Evolutionary conservation across 2,888 invertebrate species (phyloP).

Genomic region (Dasypolia templi): DNA sequence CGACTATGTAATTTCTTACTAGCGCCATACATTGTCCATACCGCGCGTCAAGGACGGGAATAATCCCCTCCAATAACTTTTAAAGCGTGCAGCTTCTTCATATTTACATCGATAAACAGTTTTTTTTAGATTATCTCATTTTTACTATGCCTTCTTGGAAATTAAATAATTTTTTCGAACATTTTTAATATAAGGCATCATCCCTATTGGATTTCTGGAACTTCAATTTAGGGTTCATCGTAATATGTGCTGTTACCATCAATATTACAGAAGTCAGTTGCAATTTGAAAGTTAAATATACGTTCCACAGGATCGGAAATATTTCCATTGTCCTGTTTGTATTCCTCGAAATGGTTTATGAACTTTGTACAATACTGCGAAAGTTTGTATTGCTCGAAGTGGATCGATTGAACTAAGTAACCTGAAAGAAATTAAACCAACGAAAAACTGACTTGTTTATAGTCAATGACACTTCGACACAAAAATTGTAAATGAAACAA

Average conservation of each 20-base stretch:
- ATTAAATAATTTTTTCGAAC: no score
- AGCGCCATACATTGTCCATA: no score
- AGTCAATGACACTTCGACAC: neutral
- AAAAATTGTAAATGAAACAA: neutral
- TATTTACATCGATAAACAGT: no score
- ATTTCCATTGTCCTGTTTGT: neutral
- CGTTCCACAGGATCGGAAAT: neutral
- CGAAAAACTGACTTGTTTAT: neutral
- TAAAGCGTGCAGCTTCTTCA: no score
- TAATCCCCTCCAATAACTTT: no score
- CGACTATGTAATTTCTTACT: no score
- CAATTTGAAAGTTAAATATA: neutral
- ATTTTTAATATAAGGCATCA: no score
- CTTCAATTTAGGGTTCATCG: neutral
- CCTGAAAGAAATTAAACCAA: neutral
- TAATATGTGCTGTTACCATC: neutral
- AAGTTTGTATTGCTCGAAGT: neutral
- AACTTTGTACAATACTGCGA: neutral
- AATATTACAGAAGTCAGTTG: neutral
- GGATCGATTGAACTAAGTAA: neutral
- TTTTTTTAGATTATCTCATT: no score
- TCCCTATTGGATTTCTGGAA: slow-evolving; percentile 4
- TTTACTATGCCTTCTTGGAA: no score
- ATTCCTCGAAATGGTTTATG: slow-evolving; percentile 7
- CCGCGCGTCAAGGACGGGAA: no score